Evolutionary conservation across 2,888 invertebrate genomes (phyloP).

Genomic region (Phytoseiulus persimilis): DNA sequence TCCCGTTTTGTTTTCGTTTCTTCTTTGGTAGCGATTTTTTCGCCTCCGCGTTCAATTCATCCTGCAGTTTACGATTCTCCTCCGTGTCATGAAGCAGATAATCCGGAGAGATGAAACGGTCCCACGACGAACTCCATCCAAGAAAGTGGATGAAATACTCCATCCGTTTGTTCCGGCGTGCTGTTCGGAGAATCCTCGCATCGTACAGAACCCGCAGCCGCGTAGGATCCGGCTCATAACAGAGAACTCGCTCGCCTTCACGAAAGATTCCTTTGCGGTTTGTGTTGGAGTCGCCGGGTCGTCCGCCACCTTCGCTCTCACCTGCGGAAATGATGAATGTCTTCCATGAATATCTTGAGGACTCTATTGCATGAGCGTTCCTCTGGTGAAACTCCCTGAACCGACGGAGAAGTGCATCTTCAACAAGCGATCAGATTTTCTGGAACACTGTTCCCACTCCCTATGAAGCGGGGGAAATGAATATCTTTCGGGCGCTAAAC

Average conservation of each 20-base stretch:
- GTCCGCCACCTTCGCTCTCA: neutral
- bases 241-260: slow-evolving; percentile 15
- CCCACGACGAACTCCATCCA: slow-evolving; percentile 30
- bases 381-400: no score
- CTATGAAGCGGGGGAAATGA: no score
- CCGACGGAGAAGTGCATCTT: no score
- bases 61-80: neutral
- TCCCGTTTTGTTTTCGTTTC: slow-evolving; percentile 28
- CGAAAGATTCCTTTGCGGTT: neutral
- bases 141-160: slow-evolving; percentile 35
- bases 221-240: slow-evolving; percentile 24
- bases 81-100: slow-evolving; percentile 7
- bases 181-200: neutral
- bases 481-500: no score
- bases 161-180: neutral
- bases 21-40: slow-evolving; percentile 14
- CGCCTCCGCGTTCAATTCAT: slow-evolving; percentile 12
- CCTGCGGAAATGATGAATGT: neutral
- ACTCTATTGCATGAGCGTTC: no score
- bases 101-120: slow-evolving; percentile 27
- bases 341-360: neutral
- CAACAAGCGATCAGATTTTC: no score
- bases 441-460: no score
- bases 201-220: slow-evolving; percentile 30
- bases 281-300: neutral